A percentile compares a stretch with the other conserved stretches of the same genome.
phyloP scores from a whole-genome alignment of 2,113 vertebrate genomes.

The Pelmatolapia mariae region DNA sequence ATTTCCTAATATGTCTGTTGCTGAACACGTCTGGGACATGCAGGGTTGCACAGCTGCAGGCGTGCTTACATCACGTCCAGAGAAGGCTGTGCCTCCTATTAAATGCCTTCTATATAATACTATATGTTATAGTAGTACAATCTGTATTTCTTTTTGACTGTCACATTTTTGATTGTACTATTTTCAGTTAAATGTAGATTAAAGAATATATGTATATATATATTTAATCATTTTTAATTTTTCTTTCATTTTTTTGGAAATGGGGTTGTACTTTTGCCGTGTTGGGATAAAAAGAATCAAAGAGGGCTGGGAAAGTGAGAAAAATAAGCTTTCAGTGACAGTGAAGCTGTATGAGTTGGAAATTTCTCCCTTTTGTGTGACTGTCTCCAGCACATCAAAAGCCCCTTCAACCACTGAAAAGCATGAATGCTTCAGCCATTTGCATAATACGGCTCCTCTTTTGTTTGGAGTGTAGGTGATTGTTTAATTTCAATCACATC shows the following conservation, averaged over 20 bases:
- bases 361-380: constrained; percentile 28
- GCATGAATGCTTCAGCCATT: constrained; percentile 10
- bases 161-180: not conserved
- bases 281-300: not conserved
- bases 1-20: not conserved
- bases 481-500: constrained; percentile 44
- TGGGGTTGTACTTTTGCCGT: not conserved
- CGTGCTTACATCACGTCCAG: not conserved
- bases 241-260: not conserved
- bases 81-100: not conserved
- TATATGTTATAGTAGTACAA: not conserved
- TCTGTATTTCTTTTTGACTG: not conserved
- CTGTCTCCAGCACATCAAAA: constrained; percentile 34
- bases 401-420: constrained; percentile 21
- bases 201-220: not conserved
- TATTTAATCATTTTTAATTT: not conserved
- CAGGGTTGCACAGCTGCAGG: not conserved
- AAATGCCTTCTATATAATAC: not conserved
- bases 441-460: constrained; percentile 30
- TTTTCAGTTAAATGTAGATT: not conserved
- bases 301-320: not conserved
- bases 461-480: constrained; percentile 27
- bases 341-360: constrained; percentile 20
- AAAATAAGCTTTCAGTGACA: not conserved
- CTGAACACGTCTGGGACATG: not conserved